Evolutionary conservation across 1,140 invertebrate species (phyloP).

Genomic region (Pemphigus obesinymphae): DNA sequence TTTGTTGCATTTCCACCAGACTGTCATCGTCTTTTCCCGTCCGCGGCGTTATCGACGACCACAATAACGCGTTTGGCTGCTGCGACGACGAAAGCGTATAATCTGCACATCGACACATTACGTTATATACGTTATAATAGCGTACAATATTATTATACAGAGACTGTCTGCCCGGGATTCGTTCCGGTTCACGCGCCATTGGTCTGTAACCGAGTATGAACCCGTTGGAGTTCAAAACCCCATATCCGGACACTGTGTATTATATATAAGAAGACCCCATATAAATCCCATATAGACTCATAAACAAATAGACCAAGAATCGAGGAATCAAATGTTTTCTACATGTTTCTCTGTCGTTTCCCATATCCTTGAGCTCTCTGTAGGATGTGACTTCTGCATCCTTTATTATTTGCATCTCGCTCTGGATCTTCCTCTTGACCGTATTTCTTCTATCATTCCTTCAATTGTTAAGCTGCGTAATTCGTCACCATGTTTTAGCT

Average conservation of each 20-base stretch:
- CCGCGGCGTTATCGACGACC: not conserved
- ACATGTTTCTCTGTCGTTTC: too few species aligned
- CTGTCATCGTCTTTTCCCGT: not conserved
- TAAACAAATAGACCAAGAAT: too few species aligned
- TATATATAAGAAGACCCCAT: too few species aligned
- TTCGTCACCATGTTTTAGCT: too few species aligned
- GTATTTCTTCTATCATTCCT: too few species aligned
- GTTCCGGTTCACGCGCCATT: not conserved
- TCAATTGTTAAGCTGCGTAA: too few species aligned
- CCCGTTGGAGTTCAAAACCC: not conserved
- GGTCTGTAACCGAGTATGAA: not conserved
- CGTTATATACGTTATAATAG: not conserved
- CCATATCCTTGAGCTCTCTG: too few species aligned
- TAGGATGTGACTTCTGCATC: too few species aligned
- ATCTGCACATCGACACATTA: not conserved
- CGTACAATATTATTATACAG: not conserved
- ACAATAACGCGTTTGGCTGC: not conserved
- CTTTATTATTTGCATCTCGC: too few species aligned
- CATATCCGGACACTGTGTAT: not conserved
- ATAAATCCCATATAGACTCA: too few species aligned
- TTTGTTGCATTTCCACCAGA: not conserved
- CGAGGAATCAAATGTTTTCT: too few species aligned
- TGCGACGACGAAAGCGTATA: not conserved
- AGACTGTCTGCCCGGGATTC: not conserved
- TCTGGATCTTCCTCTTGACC: too few species aligned